A percentile compares a stretch with the other conserved stretches of the same genome.
phyloP scores from a whole-genome alignment of 1,140 invertebrate species.

The Vanessa tameamea region DNA sequence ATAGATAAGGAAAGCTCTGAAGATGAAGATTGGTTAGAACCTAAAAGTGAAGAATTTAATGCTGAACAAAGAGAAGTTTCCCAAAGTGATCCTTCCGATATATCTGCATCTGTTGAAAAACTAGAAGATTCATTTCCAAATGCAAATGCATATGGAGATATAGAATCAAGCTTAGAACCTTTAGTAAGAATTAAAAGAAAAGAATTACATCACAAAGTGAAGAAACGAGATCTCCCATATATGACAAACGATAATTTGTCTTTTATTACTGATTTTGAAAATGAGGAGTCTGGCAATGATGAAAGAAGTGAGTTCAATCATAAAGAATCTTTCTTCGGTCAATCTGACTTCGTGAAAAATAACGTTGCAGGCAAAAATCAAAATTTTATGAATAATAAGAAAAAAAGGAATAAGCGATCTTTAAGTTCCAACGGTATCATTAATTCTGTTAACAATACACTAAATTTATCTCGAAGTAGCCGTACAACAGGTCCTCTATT shows the following conservation, averaged over 20 bases:
- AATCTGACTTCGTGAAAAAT: neutral
- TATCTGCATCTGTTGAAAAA: slow-evolving; percentile 53
- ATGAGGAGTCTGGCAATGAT: slow-evolving; percentile 59
- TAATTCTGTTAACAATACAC: slow-evolving; percentile 7
- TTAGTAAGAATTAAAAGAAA: slow-evolving; percentile 71
- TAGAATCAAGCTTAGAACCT: slow-evolving; percentile 55
- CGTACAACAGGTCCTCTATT: slow-evolving; percentile 32
- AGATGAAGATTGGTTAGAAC: slow-evolving; percentile 51
- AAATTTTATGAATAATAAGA: slow-evolving; percentile 63
- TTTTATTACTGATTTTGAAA: slow-evolving; percentile 55
- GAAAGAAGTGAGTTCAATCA: slow-evolving; percentile 69
- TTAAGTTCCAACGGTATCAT: slow-evolving; percentile 27
- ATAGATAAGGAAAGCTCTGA: slow-evolving; percentile 33
- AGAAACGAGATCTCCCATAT: slow-evolving; percentile 50
- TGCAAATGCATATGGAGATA: slow-evolving; percentile 42
- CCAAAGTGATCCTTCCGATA: slow-evolving; percentile 36
- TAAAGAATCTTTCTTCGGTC: slow-evolving; percentile 25
- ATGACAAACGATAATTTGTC: slow-evolving; percentile 57
- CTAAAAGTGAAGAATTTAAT: slow-evolving; percentile 40
- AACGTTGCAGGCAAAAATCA: slow-evolving; percentile 61
- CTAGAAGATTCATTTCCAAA: slow-evolving; percentile 71
- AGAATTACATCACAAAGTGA: slow-evolving; percentile 44
- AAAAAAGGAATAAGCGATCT: slow-evolving; percentile 47
- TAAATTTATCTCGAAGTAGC: slow-evolving; percentile 32
- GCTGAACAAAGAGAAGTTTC: slow-evolving; percentile 51